Conservation (phyloP, 2,113 vertebrate genomes). For the Erpornis zantholeuca region DNA sequence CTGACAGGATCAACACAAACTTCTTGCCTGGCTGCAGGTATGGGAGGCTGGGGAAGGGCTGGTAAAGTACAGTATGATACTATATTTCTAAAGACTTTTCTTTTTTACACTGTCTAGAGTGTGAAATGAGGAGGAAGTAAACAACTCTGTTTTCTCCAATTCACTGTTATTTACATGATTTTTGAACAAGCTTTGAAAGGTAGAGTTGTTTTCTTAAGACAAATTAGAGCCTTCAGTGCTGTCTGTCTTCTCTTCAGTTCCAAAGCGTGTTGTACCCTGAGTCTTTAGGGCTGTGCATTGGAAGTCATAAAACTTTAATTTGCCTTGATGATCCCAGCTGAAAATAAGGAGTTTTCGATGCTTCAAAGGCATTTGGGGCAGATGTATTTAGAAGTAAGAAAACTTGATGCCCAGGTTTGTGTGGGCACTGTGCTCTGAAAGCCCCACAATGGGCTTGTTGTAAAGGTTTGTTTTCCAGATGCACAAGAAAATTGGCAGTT, state of each 20-base stretch:
- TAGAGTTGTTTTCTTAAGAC: not conserved
- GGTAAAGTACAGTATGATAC: not conserved
- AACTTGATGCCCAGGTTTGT: not conserved
- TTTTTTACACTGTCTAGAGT: not conserved
- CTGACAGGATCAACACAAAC: not conserved
- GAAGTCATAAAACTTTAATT: not conserved
- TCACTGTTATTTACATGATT: not conserved
- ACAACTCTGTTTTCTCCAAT: not conserved
- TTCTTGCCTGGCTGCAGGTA: not conserved
- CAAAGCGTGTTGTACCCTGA: not conserved
- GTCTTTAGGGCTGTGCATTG: not conserved
- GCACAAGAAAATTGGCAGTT: not conserved
- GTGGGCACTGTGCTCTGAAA: not conserved
- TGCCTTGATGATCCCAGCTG: not conserved
- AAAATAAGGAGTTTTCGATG: not conserved
- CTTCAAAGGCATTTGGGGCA: not conserved
- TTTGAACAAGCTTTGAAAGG: not conserved
- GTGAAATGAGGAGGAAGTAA: slow-evolving; percentile 2
- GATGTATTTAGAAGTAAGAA: not conserved
- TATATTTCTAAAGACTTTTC: not conserved
- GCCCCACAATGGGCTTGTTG: not conserved
- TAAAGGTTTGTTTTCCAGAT: not conserved
- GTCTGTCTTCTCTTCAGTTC: not conserved
- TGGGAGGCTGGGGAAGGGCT: not conserved
- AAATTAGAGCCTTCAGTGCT: not conserved